Base-by-base conservation (phyloP, 2,797 vertebrate species). In the Anisognathus igniventris region DNA sequence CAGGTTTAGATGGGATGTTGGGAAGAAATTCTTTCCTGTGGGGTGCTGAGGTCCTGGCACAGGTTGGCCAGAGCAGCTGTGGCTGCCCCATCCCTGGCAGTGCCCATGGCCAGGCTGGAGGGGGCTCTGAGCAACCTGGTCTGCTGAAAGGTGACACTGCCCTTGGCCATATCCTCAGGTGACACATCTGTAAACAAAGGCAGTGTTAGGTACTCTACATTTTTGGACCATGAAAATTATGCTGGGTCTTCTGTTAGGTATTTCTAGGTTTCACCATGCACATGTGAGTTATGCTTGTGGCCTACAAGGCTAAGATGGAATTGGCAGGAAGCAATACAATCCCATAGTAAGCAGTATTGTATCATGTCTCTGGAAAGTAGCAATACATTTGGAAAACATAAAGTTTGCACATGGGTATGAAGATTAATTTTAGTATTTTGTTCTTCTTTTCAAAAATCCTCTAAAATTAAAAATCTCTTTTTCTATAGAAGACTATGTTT, bases 311-410 rank as follows among this genome's bases (percentile, higher is more conserved):
- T 54, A 87, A 90, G 89, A 96, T 95, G 87, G 77, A 73, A 94
- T 45, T 94, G 90, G 66, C 57, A 70, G n/a, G 23, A 71, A 61
- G 56, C 82, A 92, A 89, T 76, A 78, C 62, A 95, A 92, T 57
- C n/a, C n/a, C 80, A 50, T 81, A 95, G 95, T 88, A 95, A 95
- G 37, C 72, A 96, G 21, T 37, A 51, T 70, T 62, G 24, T 88
- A 72, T 84, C 64, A 33, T 87, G 95, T 78, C 14, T 88, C 57
- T 75, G 64, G 15, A 62, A 71, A 80, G 53, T 40, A 91, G 47
- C 33, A 62, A 62, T 47, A 62, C 47, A 37, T 85, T 96, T 95
- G 93, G 93, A 96, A 97, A 96, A 94, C 22, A 64, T 35, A 35
- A 91, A 94, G 58, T 88, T 91, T 94, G 35, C 66, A 88, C 88